phyloP scores from a whole-genome alignment of 1,140 invertebrate genomes.

The Pogonomyrmex barbatus region DNA sequence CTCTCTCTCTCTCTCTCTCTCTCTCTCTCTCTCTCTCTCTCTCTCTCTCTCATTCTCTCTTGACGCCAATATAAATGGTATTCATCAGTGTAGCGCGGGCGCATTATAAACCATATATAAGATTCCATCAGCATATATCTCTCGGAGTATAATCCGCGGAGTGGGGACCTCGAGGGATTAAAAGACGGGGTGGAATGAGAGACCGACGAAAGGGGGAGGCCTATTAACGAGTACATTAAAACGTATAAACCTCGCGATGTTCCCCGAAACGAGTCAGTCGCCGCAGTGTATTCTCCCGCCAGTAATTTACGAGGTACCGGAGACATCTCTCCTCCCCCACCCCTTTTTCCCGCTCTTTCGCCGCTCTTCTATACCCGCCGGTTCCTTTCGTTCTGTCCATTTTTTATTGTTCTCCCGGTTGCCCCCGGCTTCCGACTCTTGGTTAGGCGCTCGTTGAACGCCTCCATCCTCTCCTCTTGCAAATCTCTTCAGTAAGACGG shows the following conservation, averaged over 20 bases:
- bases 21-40: slow-evolving; percentile 35
- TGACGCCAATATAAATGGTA: slow-evolving; percentile 80
- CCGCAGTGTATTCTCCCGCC: slow-evolving; percentile 63
- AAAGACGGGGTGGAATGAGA: slow-evolving; percentile 55
- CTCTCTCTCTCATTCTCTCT: slow-evolving; percentile 72
- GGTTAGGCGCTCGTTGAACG: slow-evolving; percentile 60
- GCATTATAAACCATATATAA: slow-evolving; percentile 80
- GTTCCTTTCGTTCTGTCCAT: slow-evolving; percentile 52
- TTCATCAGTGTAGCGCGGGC: slow-evolving; percentile 80
- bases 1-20: slow-evolving; percentile 5
- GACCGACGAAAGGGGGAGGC: slow-evolving; percentile 63
- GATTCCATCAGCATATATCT: slow-evolving; percentile 84
- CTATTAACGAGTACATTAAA: slow-evolving; percentile 82
- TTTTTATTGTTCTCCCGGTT: slow-evolving; percentile 71
- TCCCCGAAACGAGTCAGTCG: slow-evolving; percentile 64
- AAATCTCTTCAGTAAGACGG: slow-evolving; percentile 64
- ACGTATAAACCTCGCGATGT: slow-evolving; percentile 70
- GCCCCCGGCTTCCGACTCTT: slow-evolving; percentile 68
- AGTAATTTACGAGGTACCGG: slow-evolving; percentile 69
- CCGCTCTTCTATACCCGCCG: slow-evolving; percentile 12
- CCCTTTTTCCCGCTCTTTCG: neutral
- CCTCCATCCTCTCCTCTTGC: slow-evolving; percentile 25
- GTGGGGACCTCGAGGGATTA: slow-evolving; percentile 65
- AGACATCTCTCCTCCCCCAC: slow-evolving; percentile 5
- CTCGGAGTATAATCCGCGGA: slow-evolving; percentile 77